A percentile compares a stretch with the other conserved stretches of the same genome.
Conservation (phyloP, 1,140 invertebrate genomes). For the Drosophila sproati region DNA sequence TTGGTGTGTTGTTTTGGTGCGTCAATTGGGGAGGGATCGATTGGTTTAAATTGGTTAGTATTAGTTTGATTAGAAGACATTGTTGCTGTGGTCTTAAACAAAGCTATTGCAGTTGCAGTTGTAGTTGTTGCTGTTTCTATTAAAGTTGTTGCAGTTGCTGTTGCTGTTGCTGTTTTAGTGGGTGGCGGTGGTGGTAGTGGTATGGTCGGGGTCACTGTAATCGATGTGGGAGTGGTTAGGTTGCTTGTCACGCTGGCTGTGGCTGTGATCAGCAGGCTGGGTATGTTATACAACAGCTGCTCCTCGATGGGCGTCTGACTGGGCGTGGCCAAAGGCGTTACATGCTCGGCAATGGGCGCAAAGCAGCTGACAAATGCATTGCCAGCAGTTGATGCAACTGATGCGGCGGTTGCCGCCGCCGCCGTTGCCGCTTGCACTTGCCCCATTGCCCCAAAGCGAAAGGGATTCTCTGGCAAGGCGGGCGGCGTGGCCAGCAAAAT, state of each 20-base stretch:
- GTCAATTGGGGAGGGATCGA: conserved; percentile 57
- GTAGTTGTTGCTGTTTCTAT: conserved; percentile 24
- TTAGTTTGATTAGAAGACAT: conserved; percentile 56
- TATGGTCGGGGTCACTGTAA: conserved; percentile 3
- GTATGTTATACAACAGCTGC: conserved; percentile 55
- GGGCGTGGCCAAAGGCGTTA: conserved; percentile 24
- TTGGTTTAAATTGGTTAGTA: conserved; percentile 64
- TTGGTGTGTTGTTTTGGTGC: conserved; percentile 36
- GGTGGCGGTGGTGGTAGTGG: no score
- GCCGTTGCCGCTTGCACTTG: conserved; percentile 14
- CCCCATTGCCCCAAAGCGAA: conserved; percentile 49
- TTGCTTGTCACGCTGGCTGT: conserved; percentile 21
- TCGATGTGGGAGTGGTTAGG: not conserved
- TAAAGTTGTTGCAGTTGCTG: conserved; percentile 2
- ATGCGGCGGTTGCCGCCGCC: not conserved
- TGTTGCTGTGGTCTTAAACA: conserved; percentile 31
- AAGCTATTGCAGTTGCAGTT: conserved; percentile 17
- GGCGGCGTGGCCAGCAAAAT: conserved; percentile 50
- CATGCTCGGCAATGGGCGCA: conserved; percentile 68
- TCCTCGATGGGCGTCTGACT: conserved; percentile 1
- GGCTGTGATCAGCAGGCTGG: conserved; percentile 57
- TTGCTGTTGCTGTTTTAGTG: conserved; percentile 6
- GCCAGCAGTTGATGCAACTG: not conserved
- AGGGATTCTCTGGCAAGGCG: conserved; percentile 57
- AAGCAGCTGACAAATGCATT: conserved; percentile 62